Base-by-base conservation (phyloP, 2,888 invertebrate genomes). In the Carterocephalus palaemon region DNA sequence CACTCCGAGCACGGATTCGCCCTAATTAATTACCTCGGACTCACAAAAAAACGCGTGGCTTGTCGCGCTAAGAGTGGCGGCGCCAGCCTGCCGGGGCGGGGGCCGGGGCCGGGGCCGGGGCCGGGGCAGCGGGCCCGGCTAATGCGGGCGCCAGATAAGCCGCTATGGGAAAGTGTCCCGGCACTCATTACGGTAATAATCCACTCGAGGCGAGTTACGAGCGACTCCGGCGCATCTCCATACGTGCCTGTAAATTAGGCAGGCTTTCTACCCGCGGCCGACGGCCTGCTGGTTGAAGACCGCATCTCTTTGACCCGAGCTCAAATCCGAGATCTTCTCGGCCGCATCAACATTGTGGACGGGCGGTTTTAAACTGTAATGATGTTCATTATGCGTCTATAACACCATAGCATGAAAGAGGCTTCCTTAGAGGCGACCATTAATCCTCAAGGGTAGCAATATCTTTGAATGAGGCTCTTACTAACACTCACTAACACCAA, bases 11-110 rank as follows among this genome's bases (percentile, higher is more conserved):
- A n/a, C n/a, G 41, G 48, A 31, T 51, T 26, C 57, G 57, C 62
- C 64, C 78, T 78, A 81, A 83, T 83, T 83, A 83, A 83, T 83
- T 81, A 81, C 80, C 72, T 66, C 71, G 63, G 52, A 66, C 66
- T 70, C 67, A 76, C 79, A 81, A 81, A 80, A 78, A 75, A 56
- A 53, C 51, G 69, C 23, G 64, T 71, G 54, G 37, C 64, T 73
- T 75, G 79, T 78, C 73, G 70, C 65, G 59, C 74, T 82, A 77
- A 83, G 76, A 80, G 79, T 78, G 58, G 67, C 74, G 83, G 81
- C 82, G 83, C 82, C 83, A 45, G 46, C 33, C 55, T 51, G 34
- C 45, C 47, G 47, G 23, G 40, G 10, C 34, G 47, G 36, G 40
- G 49, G 39, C 46, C 43, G 39, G 42, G 23, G 12, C 12, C 5